phyloP scores from a whole-genome alignment of 2,113 vertebrate species.

The Clarias macrocephalus region DNA sequence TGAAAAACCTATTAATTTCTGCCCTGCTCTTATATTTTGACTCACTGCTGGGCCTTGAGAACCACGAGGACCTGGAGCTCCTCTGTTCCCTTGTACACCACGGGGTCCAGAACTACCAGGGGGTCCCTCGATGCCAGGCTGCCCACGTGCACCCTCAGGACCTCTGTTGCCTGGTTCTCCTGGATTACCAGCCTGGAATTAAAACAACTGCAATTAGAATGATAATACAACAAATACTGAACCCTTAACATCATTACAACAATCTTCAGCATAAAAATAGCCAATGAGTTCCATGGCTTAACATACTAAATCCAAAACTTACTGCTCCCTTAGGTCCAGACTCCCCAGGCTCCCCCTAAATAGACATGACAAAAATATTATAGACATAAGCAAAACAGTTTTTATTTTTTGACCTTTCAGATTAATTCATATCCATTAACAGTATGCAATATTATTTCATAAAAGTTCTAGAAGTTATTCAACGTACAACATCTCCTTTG shows the following conservation, averaged over 20 bases:
- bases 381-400: neutral
- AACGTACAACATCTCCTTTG: constrained; percentile 23
- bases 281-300: neutral
- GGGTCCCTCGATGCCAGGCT: constrained; percentile 88
- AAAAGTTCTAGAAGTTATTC: neutral
- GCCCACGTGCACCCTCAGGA: constrained; percentile 86
- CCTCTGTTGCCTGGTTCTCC: constrained; percentile 87
- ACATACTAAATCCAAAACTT: constrained; percentile 65
- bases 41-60: constrained; percentile 88
- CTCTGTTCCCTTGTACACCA: constrained; percentile 92
- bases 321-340: constrained; percentile 89
- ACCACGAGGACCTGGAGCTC: constrained; percentile 84
- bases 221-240: neutral
- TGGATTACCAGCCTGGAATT: constrained; percentile 78
- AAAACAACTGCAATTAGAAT: neutral
- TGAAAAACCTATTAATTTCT: neutral
- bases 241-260: neutral
- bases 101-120: constrained; percentile 83
- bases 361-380: constrained; percentile 38
- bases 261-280: neutral
- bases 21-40: constrained; percentile 40
- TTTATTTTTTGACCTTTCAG: neutral
- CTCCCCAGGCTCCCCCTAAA: constrained; percentile 72
- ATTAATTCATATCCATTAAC: neutral
- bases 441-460: neutral